These are phyloP conservation scores for Scatophagus argus DNA, from an alignment of 2,113 vertebrate genomes.

Conservation along the genomic window DNA sequence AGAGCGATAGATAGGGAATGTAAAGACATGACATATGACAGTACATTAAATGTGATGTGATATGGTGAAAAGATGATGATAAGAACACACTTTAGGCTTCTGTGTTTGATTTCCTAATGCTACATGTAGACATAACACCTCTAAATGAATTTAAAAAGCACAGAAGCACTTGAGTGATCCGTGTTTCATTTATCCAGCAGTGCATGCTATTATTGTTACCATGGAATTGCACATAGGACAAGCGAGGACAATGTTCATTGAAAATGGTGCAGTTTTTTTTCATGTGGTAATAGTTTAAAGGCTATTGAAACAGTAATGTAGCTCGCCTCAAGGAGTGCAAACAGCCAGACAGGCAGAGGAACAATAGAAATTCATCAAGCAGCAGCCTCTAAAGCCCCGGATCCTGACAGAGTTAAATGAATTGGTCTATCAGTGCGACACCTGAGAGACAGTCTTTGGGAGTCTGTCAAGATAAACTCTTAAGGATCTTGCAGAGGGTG, in stretches of 20 bases:
- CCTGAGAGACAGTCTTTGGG: slow-evolving; percentile 78
- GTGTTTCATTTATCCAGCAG: slow-evolving; percentile 4
- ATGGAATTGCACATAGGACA: slow-evolving; percentile 21
- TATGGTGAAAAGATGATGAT: neutral
- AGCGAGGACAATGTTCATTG: slow-evolving; percentile 34
- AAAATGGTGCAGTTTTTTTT: slow-evolving; percentile 32
- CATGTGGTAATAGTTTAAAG: slow-evolving; percentile 53
- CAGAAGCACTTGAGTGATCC: slow-evolving; percentile 2
- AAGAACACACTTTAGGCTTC: neutral
- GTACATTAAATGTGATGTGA: neutral
- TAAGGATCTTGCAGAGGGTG: slow-evolving; percentile 70
- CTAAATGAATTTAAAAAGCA: slow-evolving; percentile 3
- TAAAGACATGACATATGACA: neutral
- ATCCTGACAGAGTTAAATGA: slow-evolving; percentile 81
- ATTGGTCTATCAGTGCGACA: slow-evolving; percentile 80
- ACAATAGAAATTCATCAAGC: slow-evolving; percentile 77
- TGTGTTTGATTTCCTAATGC: neutral
- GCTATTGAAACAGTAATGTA: slow-evolving; percentile 66
- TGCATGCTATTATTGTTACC: slow-evolving; percentile 26
- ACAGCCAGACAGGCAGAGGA: slow-evolving; percentile 65
- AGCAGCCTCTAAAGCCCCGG: slow-evolving; percentile 67
- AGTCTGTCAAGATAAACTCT: slow-evolving; percentile 80
- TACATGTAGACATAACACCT: neutral
- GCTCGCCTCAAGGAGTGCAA: slow-evolving; percentile 62
- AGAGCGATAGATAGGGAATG: neutral